Percentiles rank a stretch among this genome's conserved stretches.
Conservation (phyloP, 2,113 vertebrate genomes). For the Barbus barbus region DNA sequence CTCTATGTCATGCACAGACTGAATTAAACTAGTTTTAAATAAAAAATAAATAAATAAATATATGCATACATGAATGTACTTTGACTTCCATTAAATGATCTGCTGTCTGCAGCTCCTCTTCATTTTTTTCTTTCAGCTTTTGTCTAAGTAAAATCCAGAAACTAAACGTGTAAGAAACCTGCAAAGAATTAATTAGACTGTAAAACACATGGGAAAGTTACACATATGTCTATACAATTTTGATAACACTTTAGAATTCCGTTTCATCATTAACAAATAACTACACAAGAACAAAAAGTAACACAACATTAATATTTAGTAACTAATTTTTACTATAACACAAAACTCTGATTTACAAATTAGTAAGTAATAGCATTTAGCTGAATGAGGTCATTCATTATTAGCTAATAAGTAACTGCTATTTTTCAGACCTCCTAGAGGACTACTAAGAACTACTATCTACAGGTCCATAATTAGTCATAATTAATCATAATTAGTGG, state of each 20-base stretch:
- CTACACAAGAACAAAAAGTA: not conserved
- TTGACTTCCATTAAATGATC: slow-evolving; percentile 65
- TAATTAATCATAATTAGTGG: no score
- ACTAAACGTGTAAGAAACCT: slow-evolving; percentile 75
- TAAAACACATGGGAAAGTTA: not conserved
- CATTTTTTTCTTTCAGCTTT: slow-evolving; percentile 68
- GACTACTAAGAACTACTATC: no score
- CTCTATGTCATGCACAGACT: not conserved
- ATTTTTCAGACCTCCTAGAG: no score
- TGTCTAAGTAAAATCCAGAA: slow-evolving; percentile 81
- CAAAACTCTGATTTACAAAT: not conserved
- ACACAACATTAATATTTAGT: not conserved
- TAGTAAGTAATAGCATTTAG: not conserved
- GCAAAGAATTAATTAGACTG: slow-evolving; percentile 18
- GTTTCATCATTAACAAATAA: not conserved
- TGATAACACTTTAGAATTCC: not conserved
- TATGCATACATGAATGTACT: slow-evolving; percentile 50
- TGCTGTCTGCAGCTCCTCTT: slow-evolving; percentile 54
- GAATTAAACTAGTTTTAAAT: not conserved
- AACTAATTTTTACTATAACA: not conserved
- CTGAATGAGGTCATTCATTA: not conserved
- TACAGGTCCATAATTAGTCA: no score
- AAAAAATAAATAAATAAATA: not conserved
- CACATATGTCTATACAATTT: no score
- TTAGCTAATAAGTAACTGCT: not conserved